Conservation (phyloP, 2,888 invertebrate genomes). For the Stenodera caucasica region DNA sequence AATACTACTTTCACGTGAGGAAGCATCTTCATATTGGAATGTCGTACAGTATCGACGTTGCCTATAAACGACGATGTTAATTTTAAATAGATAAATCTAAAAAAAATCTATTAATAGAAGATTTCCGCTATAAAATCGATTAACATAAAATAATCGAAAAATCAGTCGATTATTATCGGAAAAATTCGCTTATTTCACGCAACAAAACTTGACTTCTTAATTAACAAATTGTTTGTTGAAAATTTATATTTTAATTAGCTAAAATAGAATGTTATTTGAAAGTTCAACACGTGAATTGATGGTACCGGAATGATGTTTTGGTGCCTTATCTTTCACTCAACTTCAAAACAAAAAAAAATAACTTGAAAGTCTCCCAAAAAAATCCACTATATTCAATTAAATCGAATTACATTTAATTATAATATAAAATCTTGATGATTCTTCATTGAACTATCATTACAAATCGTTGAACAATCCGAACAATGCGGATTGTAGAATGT, state of each 20-base stretch:
- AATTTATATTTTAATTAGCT: constrained; percentile 25
- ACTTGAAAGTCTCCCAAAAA: not conserved
- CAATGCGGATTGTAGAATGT: not conserved
- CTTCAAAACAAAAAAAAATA: not conserved
- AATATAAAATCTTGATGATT: no score
- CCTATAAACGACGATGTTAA: constrained; percentile 21
- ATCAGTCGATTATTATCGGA: constrained; percentile 40
- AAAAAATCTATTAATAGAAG: constrained; percentile 31
- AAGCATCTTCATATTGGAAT: constrained; percentile 52
- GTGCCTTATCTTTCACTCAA: constrained; percentile 5
- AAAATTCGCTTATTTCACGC: constrained; percentile 30
- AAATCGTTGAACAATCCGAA: not conserved
- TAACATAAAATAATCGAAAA: no score
- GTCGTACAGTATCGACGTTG: constrained; percentile 39
- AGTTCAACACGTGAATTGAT: constrained; percentile 1
- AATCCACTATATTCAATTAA: no score
- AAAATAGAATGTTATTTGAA: constrained; percentile 13
- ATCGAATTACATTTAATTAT: no score
- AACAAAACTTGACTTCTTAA: constrained; percentile 18
- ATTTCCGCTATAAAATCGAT: constrained; percentile 49
- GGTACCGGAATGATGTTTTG: constrained; percentile 1
- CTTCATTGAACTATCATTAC: not conserved
- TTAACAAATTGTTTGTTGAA: constrained; percentile 13
- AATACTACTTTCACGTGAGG: constrained; percentile 54
- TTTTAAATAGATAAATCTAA: constrained; percentile 21